Evolutionary conservation across 2,797 vertebrate genomes (phyloP), one percentile per base, ranked within the genome.

Genomic region (Neomorphus geoffroyi): DNA sequence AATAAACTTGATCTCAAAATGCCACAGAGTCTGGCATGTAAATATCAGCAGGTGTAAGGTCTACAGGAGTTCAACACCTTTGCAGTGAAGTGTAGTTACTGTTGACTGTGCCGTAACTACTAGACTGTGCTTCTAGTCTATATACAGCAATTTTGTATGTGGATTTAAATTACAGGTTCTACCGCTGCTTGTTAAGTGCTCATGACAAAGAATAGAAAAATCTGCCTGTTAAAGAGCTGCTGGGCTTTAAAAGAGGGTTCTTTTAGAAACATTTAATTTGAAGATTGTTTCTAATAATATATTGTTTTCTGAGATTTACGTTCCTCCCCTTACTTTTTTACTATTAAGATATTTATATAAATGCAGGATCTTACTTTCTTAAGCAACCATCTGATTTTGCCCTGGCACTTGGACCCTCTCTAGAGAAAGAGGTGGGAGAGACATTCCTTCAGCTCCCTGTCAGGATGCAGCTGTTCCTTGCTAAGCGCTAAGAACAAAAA

Each of bases 381-480:
- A 69, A 82, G 62, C 35, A 14, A 69, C 91, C 54, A 57, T 80
- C 32, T 6, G 6, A 24, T 80, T 26, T 78, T 90, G 35, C 62
- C 73, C 79, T 86, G 88, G 19, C 66, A 86, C 66, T 94, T 92
- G 61, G 83, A 82, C 67, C 11, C 22, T 85, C 91, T 97, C 86
- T 95, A 77, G 91, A 96, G 89, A 75, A 95, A 74, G 78, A 92
- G 57, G 60, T 94, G 89, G 93, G 81, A 91, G 73, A 96, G 62
- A 81, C 80, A 35, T 85, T 95, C 67, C 66, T 94, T 96, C 90
- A 86, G 53, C 81, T 91, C 60, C 10, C 61, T 95, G 54, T 96
- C 93, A 94, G 80, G 88, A 79, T 94, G 69, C 81, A 73, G 81
- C 80, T 87, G 51, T 46, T 84, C 60, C 92, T 86, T 88, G 53